These are phyloP conservation scores for Homalodisca vitripennis DNA, from an alignment of 1,140 invertebrate species.

Conservation along the genomic window DNA sequence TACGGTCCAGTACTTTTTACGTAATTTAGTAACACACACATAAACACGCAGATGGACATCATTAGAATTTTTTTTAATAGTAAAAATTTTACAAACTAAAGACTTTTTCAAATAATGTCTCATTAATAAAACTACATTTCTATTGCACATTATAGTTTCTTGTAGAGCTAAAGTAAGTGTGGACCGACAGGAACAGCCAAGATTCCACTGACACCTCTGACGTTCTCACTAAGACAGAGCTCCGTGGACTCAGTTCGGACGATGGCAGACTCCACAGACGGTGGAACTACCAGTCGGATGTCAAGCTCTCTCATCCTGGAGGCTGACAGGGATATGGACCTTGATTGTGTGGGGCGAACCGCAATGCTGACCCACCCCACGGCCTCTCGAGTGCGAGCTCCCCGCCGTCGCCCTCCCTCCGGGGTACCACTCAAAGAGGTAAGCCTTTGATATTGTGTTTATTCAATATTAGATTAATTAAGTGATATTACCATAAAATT, in stretches of 20 bases:
- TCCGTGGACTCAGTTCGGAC: background rate
- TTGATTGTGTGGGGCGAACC: conserved; percentile 59
- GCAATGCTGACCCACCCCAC: conserved; percentile 62
- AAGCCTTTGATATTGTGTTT: conserved; percentile 17
- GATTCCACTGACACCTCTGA: conserved; percentile 15
- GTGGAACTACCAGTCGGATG: conserved; percentile 3
- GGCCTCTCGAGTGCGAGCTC: conserved; percentile 61
- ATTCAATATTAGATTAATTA: no score
- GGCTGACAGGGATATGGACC: conserved; percentile 48
- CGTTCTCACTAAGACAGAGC: conserved; percentile 11
- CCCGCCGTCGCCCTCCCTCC: conserved; percentile 62
- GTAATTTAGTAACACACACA: no score
- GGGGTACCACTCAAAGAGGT: conserved; percentile 35
- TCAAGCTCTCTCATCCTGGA: background rate
- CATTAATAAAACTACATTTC: no score
- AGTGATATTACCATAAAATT: no score
- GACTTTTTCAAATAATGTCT: no score
- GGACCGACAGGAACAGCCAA: background rate
- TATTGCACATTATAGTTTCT: no score
- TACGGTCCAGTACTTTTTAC: no score
- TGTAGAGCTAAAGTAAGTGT: background rate
- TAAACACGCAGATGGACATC: no score
- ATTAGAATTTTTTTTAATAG: no score
- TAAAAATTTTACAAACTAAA: no score
- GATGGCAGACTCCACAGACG: background rate